Conservation (phyloP, 92 coral and sea anemone species). For the Siderastrea siderea region DNA sequence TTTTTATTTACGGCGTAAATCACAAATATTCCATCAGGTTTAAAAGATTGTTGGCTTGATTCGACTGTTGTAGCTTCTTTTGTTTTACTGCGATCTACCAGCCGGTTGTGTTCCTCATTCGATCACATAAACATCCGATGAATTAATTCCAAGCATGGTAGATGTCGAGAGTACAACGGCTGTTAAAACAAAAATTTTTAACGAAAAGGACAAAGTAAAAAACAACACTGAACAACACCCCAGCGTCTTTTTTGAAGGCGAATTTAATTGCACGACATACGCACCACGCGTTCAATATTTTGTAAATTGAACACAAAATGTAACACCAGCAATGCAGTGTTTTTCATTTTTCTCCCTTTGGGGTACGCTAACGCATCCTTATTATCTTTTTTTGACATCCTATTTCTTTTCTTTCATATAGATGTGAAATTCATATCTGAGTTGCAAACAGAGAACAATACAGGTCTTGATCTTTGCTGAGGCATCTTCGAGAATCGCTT, state of each 20-base stretch:
- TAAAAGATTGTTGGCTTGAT: not conserved
- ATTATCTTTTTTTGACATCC: too few species aligned
- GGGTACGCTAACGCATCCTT: too few species aligned
- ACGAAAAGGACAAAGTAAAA: not conserved
- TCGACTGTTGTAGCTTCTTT: not conserved
- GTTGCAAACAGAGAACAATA: not conserved
- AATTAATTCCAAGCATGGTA: not conserved
- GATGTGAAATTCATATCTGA: not conserved
- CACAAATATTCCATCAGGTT: not conserved
- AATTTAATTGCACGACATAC: not conserved
- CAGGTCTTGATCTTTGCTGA: not conserved
- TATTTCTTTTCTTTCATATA: not conserved
- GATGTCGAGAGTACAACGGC: not conserved
- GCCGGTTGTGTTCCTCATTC: not conserved
- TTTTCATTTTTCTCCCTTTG: not conserved
- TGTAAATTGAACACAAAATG: not conserved
- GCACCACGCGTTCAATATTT: not conserved
- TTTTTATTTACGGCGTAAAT: slow-evolving; percentile 1
- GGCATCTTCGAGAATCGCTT: not conserved
- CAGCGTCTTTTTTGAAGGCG: not conserved
- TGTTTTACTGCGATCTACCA: not conserved
- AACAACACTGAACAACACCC: not conserved
- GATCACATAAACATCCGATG: not conserved
- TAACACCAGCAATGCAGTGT: not conserved
- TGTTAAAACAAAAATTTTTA: not conserved